A percentile compares a stretch with the other conserved stretches of the same genome.
Evolutionary conservation across 1,140 invertebrate species (phyloP).

Genomic region (Papilio dardanus): DNA sequence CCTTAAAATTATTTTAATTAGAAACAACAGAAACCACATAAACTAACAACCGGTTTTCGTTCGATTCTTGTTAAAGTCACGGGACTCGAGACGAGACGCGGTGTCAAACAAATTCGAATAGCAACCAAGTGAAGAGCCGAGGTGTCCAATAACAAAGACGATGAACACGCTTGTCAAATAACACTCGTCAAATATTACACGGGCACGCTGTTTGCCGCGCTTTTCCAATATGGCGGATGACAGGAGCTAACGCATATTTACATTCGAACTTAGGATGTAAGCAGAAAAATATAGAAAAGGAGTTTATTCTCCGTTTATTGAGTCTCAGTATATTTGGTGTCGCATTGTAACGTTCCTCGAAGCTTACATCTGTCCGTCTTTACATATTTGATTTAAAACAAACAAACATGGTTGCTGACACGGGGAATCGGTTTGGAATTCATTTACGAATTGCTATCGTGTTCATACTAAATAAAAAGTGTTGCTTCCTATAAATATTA

Average conservation of each 20-base stretch:
- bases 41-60: conserved; percentile 52
- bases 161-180: conserved; percentile 78
- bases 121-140: conserved; percentile 64
- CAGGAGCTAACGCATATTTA: conserved; percentile 67
- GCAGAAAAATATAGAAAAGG: conserved; percentile 53
- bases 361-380: conserved; percentile 21
- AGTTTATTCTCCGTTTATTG: conserved; percentile 45
- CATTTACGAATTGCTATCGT: neutral
- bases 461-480: neutral
- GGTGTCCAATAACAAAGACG: conserved; percentile 77
- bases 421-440: neutral
- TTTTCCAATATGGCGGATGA: conserved; percentile 63
- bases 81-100: conserved; percentile 40
- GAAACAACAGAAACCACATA: conserved; percentile 48
- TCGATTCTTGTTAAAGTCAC: conserved; percentile 59
- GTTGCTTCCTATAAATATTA: conserved; percentile 18
- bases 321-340: conserved; percentile 1
- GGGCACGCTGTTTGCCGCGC: conserved; percentile 61
- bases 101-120: conserved; percentile 67
- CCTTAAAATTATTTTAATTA: conserved; percentile 36
- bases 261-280: conserved; percentile 66
- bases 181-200: conserved; percentile 74
- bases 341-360: conserved; percentile 12
- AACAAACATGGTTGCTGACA: neutral
- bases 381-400: conserved; percentile 31